A percentile compares a stretch with the other conserved stretches of the same genome.
Conservation (phyloP, 2,113 vertebrate genomes). For the Dasyurus viverrinus region DNA sequence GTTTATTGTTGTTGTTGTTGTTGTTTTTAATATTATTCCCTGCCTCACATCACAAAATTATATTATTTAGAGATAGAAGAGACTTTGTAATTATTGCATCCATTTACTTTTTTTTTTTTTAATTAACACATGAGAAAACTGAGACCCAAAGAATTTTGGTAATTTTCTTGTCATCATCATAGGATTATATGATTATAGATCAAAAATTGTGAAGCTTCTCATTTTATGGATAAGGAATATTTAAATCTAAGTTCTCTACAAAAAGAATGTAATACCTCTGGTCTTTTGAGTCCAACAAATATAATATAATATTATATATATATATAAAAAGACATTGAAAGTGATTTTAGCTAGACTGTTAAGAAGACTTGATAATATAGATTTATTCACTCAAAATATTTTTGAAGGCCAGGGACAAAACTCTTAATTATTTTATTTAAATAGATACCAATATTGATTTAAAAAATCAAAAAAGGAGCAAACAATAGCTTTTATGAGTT, state of each 20-base stretch:
- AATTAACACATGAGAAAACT: not conserved
- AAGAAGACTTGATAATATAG: not conserved
- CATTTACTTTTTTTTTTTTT: not conserved
- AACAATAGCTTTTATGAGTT: not conserved
- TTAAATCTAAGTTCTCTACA: not conserved
- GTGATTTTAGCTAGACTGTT: not conserved
- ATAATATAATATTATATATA: too few species aligned
- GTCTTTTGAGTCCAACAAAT: not conserved
- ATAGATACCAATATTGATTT: not conserved
- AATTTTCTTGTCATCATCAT: not conserved
- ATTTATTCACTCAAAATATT: slow-evolving; percentile 22
- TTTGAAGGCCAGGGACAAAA: not conserved
- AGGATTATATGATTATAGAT: not conserved
- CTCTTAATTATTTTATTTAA: not conserved
- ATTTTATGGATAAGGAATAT: not conserved
- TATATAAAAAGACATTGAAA: not conserved
- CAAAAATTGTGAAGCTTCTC: not conserved
- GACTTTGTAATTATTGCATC: not conserved
- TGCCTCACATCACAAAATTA: not conserved
- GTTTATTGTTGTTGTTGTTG: too few species aligned
- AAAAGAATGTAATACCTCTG: not conserved
- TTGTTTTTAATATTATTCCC: not conserved
- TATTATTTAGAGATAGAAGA: not conserved
- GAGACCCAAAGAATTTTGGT: not conserved
- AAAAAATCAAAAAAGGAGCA: not conserved